phyloP scores from a whole-genome alignment of 2,888 invertebrate species.

The Sussaba pulchella region DNA sequence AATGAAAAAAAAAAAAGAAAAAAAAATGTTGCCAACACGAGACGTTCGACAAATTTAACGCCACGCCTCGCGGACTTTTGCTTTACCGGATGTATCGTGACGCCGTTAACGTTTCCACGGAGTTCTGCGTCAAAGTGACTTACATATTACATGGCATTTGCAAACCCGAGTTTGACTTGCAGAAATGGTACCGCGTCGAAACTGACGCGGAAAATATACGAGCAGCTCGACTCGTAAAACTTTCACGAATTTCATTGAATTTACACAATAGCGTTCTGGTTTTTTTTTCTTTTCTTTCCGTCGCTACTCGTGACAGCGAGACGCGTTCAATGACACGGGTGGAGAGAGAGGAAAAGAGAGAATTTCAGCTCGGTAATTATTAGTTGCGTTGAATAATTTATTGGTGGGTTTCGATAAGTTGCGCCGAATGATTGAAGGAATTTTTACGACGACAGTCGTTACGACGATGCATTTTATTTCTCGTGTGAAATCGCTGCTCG shows the following conservation, averaged over 20 bases:
- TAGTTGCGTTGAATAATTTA: too few relatives aligned
- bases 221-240: conserved; percentile 5
- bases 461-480: too few relatives aligned
- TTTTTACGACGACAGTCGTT: too few relatives aligned
- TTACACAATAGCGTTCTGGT: background rate
- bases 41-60: conserved; percentile 40
- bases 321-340: background rate
- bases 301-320: background rate
- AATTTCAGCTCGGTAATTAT: too few relatives aligned
- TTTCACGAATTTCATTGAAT: background rate
- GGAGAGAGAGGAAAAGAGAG: too few relatives aligned
- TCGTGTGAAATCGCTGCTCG: too few relatives aligned
- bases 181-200: conserved; percentile 23
- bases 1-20: conserved; percentile 14
- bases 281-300: background rate
- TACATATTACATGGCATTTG: conserved; percentile 23
- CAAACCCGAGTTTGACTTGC: conserved; percentile 31
- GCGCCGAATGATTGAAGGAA: too few relatives aligned
- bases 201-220: conserved; percentile 19
- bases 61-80: conserved; percentile 39
- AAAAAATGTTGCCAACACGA: conserved; percentile 10
- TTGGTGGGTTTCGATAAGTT: too few relatives aligned
- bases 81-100: conserved; percentile 50
- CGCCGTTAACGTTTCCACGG: conserved; percentile 33
- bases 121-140: background rate